Evolutionary conservation across 2,797 vertebrate species (phyloP).

Genomic region (Scolopax bukidnonensis): DNA sequence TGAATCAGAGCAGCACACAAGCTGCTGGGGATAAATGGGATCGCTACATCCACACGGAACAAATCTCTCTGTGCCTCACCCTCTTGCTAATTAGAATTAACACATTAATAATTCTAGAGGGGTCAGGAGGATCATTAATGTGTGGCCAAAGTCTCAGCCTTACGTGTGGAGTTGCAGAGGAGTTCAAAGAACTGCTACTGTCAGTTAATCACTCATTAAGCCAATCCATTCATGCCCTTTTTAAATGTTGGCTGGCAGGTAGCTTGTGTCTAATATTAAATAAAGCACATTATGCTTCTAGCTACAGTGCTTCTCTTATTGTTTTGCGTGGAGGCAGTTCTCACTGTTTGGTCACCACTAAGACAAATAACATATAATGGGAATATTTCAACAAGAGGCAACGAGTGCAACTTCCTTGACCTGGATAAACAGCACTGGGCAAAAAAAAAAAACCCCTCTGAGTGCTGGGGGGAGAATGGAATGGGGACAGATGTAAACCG

Average conservation of each 20-base stretch:
- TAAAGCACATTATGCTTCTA: neutral
- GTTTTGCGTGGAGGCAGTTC: neutral
- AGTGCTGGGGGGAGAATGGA: neutral
- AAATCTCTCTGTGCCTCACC: neutral
- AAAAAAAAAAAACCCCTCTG: accelerated
- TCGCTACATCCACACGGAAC: neutral
- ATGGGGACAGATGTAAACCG: neutral
- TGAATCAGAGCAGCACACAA: neutral
- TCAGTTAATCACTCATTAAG: neutral
- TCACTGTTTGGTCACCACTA: neutral
- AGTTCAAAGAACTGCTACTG: neutral
- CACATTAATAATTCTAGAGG: neutral
- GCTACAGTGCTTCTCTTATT: neutral
- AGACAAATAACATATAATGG: neutral
- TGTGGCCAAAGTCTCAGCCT: neutral
- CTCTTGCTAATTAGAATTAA: neutral
- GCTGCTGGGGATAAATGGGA: neutral
- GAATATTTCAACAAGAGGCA: neutral
- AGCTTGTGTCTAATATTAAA: neutral
- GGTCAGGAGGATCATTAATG: neutral
- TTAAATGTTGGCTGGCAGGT: neutral
- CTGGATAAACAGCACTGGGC: neutral
- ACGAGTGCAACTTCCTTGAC: neutral
- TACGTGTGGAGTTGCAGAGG: neutral
- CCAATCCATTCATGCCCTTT: neutral